These are phyloP conservation scores for Pseudomyrmex dendroicus DNA, from an alignment of 1,140 invertebrate species.

Conservation along the genomic window DNA sequence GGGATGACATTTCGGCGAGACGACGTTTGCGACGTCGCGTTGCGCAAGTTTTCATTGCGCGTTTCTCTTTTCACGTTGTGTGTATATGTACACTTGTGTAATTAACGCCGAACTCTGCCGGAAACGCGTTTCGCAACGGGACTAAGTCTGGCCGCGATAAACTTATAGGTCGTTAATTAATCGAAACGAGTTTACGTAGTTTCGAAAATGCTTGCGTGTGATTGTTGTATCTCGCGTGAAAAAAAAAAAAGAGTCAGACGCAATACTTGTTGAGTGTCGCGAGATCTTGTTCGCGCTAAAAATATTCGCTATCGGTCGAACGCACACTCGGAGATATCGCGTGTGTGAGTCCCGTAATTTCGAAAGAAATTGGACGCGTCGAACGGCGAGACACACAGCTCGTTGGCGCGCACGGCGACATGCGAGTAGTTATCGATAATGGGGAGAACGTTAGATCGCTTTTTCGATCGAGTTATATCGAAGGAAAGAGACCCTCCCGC, in stretches of 20 bases:
- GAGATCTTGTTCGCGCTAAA: background rate
- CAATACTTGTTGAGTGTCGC: background rate
- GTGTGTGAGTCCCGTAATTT: no score
- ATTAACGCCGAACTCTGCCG: constrained; percentile 12
- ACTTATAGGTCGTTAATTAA: constrained; percentile 7
- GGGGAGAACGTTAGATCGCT: constrained; percentile 11
- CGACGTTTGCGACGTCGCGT: background rate
- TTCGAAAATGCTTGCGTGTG: background rate
- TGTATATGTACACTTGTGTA: background rate
- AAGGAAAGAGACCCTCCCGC: constrained; percentile 12
- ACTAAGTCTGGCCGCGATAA: constrained; percentile 25
- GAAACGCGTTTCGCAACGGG: constrained; percentile 9
- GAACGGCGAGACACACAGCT: background rate
- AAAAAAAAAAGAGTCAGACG: background rate
- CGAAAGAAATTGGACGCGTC: background rate
- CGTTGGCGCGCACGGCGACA: background rate
- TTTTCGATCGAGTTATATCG: constrained; percentile 41
- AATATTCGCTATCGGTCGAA: background rate
- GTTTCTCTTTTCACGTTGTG: constrained; percentile 25
- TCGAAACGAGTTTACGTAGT: background rate
- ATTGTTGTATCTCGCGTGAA: background rate
- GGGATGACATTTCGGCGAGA: constrained; percentile 41
- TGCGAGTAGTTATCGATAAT: constrained; percentile 18
- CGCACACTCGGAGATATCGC: no score
- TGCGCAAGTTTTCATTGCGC: constrained; percentile 36